Conservation (phyloP, 2,797 vertebrate species). For the Enteromius paludinosus region DNA sequence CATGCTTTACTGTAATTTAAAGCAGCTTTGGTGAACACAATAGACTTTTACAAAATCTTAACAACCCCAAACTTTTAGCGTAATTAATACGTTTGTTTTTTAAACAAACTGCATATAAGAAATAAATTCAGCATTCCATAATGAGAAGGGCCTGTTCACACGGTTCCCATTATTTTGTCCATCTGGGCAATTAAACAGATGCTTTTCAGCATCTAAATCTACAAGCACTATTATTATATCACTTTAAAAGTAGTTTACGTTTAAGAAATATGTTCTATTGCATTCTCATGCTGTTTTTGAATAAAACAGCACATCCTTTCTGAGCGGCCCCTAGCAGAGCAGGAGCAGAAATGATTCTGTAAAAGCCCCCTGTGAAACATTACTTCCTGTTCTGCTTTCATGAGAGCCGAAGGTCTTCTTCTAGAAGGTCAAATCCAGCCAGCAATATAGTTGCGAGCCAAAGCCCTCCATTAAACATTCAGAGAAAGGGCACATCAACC, state of each 20-base stretch:
- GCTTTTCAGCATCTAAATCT: not conserved
- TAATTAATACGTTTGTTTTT: not conserved
- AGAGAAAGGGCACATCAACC: constrained; percentile 53
- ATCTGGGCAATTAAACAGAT: not conserved
- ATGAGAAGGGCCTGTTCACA: not conserved
- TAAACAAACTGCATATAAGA: not conserved
- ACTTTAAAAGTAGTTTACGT: not conserved
- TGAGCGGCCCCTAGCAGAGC: not conserved
- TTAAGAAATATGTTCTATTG: not conserved
- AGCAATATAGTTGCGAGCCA: constrained; percentile 44
- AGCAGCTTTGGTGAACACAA: not conserved
- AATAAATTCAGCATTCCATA: not conserved
- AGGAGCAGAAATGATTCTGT: constrained; percentile 24
- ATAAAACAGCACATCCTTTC: constrained; percentile 20
- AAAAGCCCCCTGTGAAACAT: constrained; percentile 25
- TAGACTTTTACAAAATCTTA: not conserved
- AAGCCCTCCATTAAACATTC: constrained; percentile 63
- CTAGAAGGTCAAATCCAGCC: constrained; percentile 47
- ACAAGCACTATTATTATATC: not conserved
- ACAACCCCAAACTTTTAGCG: not conserved
- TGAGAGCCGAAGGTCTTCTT: constrained; percentile 43
- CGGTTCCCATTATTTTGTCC: not conserved
- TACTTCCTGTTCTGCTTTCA: constrained; percentile 50
- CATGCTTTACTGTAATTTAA: not conserved
- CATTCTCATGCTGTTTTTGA: not conserved